Percentiles rank a stretch among this genome's conserved stretches.
These are phyloP conservation scores for Babylonia areolata DNA, from an alignment of 1,140 invertebrate species.

Conservation along the genomic window DNA sequence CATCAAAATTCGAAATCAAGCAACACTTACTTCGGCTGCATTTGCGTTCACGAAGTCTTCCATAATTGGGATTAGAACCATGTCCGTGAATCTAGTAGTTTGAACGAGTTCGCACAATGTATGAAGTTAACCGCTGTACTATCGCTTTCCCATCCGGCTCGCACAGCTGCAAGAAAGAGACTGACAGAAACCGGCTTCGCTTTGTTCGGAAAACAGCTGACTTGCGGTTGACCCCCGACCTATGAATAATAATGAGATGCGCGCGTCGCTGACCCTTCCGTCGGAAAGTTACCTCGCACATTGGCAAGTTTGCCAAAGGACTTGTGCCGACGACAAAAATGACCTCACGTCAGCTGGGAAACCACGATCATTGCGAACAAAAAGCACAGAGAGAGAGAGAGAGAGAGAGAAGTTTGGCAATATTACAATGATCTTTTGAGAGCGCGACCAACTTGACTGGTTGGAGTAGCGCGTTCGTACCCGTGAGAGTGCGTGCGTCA, in stretches of 20 bases:
- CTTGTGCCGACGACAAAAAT: no score
- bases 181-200: background rate
- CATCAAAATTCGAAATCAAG: background rate
- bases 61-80: background rate
- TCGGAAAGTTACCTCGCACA: background rate
- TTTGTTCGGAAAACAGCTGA: background rate
- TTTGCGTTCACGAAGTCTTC: background rate
- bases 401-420: no score
- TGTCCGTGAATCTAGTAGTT: background rate
- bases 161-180: background rate
- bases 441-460: no score
- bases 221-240: background rate
- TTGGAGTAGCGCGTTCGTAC: no score
- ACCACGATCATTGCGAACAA: no score
- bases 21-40: background rate
- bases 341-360: no score
- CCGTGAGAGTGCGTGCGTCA: no score
- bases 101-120: background rate
- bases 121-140: background rate
- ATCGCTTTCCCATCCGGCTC: background rate
- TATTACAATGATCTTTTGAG: no score
- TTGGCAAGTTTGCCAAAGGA: background rate
- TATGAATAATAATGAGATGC: conserved; percentile 3
- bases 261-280: background rate
- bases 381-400: no score